phyloP scores from a whole-genome alignment of 2,113 vertebrate genomes.

The Serinus canaria region DNA sequence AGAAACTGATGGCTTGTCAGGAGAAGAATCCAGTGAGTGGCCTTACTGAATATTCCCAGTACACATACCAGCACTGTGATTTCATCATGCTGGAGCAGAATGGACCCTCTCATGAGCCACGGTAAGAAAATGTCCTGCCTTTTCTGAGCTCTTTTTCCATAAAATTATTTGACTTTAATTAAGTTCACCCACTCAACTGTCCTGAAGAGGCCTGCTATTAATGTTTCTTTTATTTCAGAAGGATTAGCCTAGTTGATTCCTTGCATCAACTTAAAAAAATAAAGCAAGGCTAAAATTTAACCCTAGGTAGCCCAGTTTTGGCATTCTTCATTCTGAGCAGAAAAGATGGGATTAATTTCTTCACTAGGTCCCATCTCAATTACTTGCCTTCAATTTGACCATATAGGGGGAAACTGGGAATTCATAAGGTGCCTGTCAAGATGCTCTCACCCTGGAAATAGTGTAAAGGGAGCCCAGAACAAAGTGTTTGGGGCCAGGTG shows the following conservation, averaged over 20 bases:
- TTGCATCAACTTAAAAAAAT: not conserved
- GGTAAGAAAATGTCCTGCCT: constrained; percentile 70
- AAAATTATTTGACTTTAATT: not conserved
- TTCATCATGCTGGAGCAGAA: constrained; percentile 89
- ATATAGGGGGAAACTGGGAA: not conserved
- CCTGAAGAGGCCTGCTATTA: not conserved
- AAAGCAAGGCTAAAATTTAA: not conserved
- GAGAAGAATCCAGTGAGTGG: constrained; percentile 95
- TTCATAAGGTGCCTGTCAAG: not conserved
- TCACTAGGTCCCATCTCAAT: not conserved
- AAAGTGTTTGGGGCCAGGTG: not conserved
- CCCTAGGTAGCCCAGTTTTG: not conserved
- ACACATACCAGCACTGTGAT: constrained; percentile 86
- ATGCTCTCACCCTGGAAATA: not conserved
- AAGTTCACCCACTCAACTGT: not conserved
- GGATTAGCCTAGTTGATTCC: not conserved
- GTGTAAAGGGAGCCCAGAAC: not conserved
- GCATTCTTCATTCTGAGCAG: not conserved
- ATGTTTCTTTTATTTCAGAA: not conserved
- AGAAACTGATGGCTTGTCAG: constrained; percentile 87
- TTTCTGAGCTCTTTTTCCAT: not conserved
- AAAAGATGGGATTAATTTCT: not conserved
- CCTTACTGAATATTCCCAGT: constrained; percentile 93
- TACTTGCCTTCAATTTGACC: not conserved
- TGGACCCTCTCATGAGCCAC: constrained; percentile 92